Evolutionary conservation across 2,888 invertebrate genomes (phyloP).

Genomic region (Melikaiella ostensackeni): DNA sequence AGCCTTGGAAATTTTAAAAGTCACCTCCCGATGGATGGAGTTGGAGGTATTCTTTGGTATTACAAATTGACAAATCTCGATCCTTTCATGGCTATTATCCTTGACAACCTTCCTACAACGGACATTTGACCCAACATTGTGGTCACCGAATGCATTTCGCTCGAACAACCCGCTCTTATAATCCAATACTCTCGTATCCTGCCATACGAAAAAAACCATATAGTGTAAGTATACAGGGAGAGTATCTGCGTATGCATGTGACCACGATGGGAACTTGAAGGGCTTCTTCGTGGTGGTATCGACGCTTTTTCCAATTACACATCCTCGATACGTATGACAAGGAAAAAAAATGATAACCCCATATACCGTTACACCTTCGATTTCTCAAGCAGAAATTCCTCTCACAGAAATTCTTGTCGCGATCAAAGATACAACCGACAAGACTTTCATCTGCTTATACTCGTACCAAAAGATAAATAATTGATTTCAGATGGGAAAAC

Average conservation of each 20-base stretch:
- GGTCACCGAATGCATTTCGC: conserved; percentile 51
- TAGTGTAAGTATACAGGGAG: conserved; percentile 48
- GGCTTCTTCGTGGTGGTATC: conserved; percentile 53
- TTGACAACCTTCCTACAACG: conserved; percentile 62
- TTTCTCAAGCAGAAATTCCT: conserved; percentile 28
- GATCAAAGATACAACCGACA: conserved; percentile 1
- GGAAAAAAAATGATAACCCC: conserved; percentile 28
- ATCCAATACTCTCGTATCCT: conserved; percentile 56
- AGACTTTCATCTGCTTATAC: conserved; percentile 5
- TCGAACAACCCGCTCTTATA: conserved; percentile 51
- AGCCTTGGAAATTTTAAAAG: neutral
- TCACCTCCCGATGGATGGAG: neutral
- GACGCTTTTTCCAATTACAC: conserved; percentile 43
- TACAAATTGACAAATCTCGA: conserved; percentile 40
- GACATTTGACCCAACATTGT: conserved; percentile 68
- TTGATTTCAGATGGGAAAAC: neutral
- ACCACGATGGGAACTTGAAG: conserved; percentile 53
- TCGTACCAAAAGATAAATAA: neutral
- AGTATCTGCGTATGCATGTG: conserved; percentile 41
- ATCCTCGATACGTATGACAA: conserved; percentile 40
- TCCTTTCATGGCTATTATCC: conserved; percentile 59
- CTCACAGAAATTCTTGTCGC: conserved; percentile 1
- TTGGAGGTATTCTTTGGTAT: neutral
- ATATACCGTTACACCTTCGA: conserved; percentile 30
- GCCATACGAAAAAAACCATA: conserved; percentile 54